Evolutionary conservation across 2,113 vertebrate genomes (phyloP).

Genomic region (Lampris incognitus): DNA sequence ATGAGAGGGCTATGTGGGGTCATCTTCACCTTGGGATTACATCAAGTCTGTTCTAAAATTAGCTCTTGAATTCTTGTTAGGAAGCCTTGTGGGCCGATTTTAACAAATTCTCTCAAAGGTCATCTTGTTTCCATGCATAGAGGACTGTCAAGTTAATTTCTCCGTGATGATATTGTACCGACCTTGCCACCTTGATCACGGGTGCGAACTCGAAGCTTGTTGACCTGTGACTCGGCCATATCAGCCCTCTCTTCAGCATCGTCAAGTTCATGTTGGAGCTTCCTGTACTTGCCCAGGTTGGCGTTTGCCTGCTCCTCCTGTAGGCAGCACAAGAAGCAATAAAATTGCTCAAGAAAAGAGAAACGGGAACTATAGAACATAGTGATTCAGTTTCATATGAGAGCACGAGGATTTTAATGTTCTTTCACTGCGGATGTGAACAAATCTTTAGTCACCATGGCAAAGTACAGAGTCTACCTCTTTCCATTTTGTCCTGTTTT

Average conservation of each 20-base stretch:
- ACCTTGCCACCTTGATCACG: conserved; percentile 90
- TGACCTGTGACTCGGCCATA: conserved; percentile 90
- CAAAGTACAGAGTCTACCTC: not conserved
- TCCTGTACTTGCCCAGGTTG: conserved; percentile 91
- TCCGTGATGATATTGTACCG: conserved; percentile 37
- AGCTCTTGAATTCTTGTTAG: conserved; percentile 24
- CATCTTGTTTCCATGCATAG: conserved; percentile 16
- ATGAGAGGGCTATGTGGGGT: conserved; percentile 54
- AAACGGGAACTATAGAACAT: not conserved
- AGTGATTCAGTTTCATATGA: not conserved
- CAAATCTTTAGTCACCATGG: not conserved
- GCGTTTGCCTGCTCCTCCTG: conserved; percentile 92
- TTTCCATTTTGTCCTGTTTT: not conserved
- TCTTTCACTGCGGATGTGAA: not conserved
- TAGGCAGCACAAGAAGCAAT: not conserved
- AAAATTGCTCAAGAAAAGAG: not conserved
- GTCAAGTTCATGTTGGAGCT: conserved; percentile 91
- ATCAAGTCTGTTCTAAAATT: conserved; percentile 49
- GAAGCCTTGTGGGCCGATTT: conserved; percentile 47
- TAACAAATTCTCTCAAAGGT: conserved; percentile 61
- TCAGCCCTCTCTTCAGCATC: conserved; percentile 91
- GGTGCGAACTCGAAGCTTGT: conserved; percentile 89
- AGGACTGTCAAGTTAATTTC: conserved; percentile 11
- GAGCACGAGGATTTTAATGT: not conserved
- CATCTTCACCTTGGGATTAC: conserved; percentile 57